phyloP scores from a whole-genome alignment of 35 echinoderm and acorn worm species.

The Hemicentrotus pulcherrimus region DNA sequence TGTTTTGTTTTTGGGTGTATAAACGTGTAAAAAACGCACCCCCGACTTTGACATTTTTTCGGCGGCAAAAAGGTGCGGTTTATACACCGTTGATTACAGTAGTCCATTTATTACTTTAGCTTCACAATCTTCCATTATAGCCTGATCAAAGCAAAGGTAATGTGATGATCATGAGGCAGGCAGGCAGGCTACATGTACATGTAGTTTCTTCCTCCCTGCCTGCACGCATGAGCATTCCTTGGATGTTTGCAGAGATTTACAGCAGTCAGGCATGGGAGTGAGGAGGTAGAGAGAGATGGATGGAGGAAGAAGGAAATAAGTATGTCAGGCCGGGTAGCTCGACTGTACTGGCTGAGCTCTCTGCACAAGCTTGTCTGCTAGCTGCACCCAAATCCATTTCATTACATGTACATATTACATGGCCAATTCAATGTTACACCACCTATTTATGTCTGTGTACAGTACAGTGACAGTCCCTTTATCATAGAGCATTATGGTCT shows the following conservation, averaged over 20 bases:
- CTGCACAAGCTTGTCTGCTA: background rate
- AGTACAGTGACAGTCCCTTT: background rate
- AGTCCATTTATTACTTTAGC: background rate
- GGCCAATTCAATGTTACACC: conserved; percentile 1
- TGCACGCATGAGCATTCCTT: conserved; percentile 27
- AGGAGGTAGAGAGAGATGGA: background rate
- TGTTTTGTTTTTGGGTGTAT: no score
- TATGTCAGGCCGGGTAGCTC: background rate
- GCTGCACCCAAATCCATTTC: background rate
- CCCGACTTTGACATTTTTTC: no score
- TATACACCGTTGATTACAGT: no score
- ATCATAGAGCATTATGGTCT: background rate
- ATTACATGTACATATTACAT: background rate
- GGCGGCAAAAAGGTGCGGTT: no score
- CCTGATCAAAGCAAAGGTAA: background rate
- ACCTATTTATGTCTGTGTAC: background rate
- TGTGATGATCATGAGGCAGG: background rate
- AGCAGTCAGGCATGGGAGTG: background rate
- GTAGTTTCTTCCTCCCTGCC: background rate
- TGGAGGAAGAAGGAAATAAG: conserved; percentile 43
- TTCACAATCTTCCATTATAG: background rate
- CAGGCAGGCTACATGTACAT: background rate
- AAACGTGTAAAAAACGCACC: no score
- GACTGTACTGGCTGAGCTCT: background rate
- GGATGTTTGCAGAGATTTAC: conserved; percentile 46